Evolutionary conservation across 2,888 invertebrate genomes (phyloP).

Genomic region (Drosophila heteroneura): DNA sequence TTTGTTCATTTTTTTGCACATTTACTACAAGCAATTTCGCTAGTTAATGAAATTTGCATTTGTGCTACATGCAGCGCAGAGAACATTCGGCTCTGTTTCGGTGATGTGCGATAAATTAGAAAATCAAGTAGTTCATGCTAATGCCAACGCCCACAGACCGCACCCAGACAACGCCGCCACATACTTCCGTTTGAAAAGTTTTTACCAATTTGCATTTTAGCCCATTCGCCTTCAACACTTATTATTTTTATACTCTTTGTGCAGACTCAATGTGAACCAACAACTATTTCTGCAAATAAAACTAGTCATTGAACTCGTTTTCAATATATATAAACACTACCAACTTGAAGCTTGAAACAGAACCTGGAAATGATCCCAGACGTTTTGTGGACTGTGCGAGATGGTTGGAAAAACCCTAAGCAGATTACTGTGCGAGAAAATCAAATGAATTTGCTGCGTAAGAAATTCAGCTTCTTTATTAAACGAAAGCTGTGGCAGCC

Average conservation of each 20-base stretch:
- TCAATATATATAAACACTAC: constrained; percentile 66
- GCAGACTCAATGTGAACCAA: constrained; percentile 43
- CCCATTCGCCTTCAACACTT: constrained; percentile 34
- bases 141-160: constrained; percentile 55
- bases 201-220: constrained; percentile 70
- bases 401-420: constrained; percentile 52
- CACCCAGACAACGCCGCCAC: constrained; percentile 34
- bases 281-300: constrained; percentile 69
- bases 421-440: constrained; percentile 69
- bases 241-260: constrained; percentile 24
- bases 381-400: constrained; percentile 18
- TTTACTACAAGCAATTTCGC: constrained; percentile 71
- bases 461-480: constrained; percentile 61
- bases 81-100: constrained; percentile 61
- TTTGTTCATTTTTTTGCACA: constrained; percentile 28
- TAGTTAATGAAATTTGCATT: constrained; percentile 79
- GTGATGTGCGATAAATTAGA: constrained; percentile 79
- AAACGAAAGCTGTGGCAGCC: constrained; percentile 27
- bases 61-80: constrained; percentile 69
- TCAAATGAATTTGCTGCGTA: constrained; percentile 66
- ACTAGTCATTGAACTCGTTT: constrained; percentile 74
- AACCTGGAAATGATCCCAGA: constrained; percentile 12
- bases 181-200: constrained; percentile 66
- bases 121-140: constrained; percentile 79
- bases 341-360: constrained; percentile 42